Evolutionary conservation across 2,888 invertebrate genomes (phyloP).

Genomic region (Polymixis lichenea): DNA sequence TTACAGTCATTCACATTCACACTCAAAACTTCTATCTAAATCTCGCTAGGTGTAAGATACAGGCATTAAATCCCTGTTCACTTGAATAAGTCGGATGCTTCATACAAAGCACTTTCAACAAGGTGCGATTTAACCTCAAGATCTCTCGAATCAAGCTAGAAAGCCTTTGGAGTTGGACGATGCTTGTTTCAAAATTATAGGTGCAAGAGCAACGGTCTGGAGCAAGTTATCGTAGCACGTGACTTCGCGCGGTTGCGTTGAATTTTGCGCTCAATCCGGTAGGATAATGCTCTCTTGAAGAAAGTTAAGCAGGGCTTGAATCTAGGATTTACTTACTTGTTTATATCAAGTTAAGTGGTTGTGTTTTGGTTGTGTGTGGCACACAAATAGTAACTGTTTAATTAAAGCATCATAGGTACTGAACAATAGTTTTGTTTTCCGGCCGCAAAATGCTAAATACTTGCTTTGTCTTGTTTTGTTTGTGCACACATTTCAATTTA

Average conservation of each 20-base stretch:
- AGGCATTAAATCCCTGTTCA: constrained; percentile 16
- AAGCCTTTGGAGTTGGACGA: constrained; percentile 29
- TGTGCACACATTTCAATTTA: not conserved
- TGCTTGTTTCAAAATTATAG: constrained; percentile 52
- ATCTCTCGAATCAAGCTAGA: constrained; percentile 22
- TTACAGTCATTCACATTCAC: not conserved
- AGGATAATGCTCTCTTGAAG: constrained; percentile 15
- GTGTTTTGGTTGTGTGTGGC: not conserved
- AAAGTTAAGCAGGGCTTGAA: constrained; percentile 20
- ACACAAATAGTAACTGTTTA: not conserved
- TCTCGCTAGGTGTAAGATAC: not conserved
- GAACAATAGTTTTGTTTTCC: too few relatives aligned
- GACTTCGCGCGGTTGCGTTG: constrained; percentile 42
- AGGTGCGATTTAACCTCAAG: constrained; percentile 16
- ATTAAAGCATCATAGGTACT: constrained; percentile 3
- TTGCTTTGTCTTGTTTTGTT: constrained; percentile 11
- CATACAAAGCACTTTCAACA: constrained; percentile 27
- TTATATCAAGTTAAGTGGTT: not conserved
- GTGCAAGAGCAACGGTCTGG: constrained; percentile 44
- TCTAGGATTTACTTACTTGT: not conserved
- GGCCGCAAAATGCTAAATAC: constrained; percentile 9
- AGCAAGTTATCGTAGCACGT: constrained; percentile 47
- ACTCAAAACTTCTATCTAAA: not conserved
- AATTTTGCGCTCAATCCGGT: constrained; percentile 42
- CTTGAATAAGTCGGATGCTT: constrained; percentile 14